These are phyloP conservation scores for Lasiommata megera DNA, from an alignment of 2,888 invertebrate genomes.

Conservation along the genomic window DNA sequence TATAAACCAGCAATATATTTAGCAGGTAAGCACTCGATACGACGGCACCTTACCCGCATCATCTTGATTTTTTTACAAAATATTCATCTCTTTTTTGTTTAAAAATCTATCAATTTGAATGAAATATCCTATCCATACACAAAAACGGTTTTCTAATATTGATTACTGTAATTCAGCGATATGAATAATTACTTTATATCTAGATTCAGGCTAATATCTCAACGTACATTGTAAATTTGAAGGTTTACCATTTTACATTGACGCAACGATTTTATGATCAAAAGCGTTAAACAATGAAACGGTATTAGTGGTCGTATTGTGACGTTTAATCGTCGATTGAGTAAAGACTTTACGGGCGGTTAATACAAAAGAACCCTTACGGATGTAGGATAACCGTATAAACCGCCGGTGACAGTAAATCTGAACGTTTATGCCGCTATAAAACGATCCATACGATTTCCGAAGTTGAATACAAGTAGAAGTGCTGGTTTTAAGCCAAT, in stretches of 20 bases:
- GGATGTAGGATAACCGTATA: slow-evolving; percentile 56
- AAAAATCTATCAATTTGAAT: too few relatives aligned
- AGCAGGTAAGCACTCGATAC: too few relatives aligned
- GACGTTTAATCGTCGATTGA: slow-evolving; percentile 46
- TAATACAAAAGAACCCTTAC: slow-evolving; percentile 60
- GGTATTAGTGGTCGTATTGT: slow-evolving; percentile 18
- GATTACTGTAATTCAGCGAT: too few relatives aligned
- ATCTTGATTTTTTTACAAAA: too few relatives aligned
- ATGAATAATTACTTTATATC: too few relatives aligned
- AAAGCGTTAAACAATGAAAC: neutral
- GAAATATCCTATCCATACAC: too few relatives aligned
- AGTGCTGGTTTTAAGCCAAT: slow-evolving; percentile 70
- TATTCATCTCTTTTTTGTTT: too few relatives aligned
- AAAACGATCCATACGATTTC: slow-evolving; percentile 64
- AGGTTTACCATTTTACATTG: neutral
- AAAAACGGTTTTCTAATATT: too few relatives aligned
- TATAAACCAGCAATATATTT: too few relatives aligned
- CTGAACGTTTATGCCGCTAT: slow-evolving; percentile 63
- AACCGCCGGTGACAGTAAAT: slow-evolving; percentile 64
- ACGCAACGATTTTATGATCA: neutral
- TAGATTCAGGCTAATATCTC: neutral
- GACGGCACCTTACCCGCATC: too few relatives aligned
- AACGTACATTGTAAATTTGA: neutral
- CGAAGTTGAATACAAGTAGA: slow-evolving; percentile 64
- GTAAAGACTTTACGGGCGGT: slow-evolving; percentile 54